A percentile compares a stretch with the other conserved stretches of the same genome.
These are phyloP conservation scores for Octodon degus DNA, from an alignment of 2,113 vertebrate species.

Conservation along the genomic window DNA sequence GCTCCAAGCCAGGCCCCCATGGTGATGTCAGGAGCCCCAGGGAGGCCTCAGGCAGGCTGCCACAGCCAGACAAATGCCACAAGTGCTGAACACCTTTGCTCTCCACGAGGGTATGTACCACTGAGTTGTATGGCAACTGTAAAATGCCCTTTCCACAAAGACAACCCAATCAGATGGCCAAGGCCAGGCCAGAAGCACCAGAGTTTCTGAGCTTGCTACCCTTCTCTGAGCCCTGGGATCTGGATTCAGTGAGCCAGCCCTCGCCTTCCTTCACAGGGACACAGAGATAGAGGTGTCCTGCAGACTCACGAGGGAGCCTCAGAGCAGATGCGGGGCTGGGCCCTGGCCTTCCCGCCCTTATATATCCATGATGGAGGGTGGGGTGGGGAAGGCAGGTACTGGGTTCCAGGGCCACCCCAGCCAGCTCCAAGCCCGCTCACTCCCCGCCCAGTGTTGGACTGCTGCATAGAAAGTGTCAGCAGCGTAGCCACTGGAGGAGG, in stretches of 20 bases:
- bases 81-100: not conserved
- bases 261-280: not conserved
- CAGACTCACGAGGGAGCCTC: not conserved
- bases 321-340: accelerated
- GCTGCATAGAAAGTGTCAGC: too few relatives aligned
- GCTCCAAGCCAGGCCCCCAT: not conserved
- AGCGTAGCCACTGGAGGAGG: not conserved
- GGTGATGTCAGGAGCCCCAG: not conserved
- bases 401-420: accelerated
- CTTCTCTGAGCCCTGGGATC: not conserved
- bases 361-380: not conserved
- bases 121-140: accelerated
- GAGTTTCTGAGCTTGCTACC: not conserved
- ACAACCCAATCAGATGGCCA: accelerated
- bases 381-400: not conserved
- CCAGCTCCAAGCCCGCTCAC: not conserved
- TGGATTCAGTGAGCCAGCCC: accelerated
- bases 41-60: accelerated
- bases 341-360: not conserved
- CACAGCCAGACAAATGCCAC: accelerated
- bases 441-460: accelerated
- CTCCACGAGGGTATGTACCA: accelerated
- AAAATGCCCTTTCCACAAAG: accelerated
- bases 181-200: accelerated
- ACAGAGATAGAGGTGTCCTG: not conserved